These are phyloP conservation scores for Pseudomugil tenellus DNA, from an alignment of 2,797 vertebrate species.

Conservation along the genomic window DNA sequence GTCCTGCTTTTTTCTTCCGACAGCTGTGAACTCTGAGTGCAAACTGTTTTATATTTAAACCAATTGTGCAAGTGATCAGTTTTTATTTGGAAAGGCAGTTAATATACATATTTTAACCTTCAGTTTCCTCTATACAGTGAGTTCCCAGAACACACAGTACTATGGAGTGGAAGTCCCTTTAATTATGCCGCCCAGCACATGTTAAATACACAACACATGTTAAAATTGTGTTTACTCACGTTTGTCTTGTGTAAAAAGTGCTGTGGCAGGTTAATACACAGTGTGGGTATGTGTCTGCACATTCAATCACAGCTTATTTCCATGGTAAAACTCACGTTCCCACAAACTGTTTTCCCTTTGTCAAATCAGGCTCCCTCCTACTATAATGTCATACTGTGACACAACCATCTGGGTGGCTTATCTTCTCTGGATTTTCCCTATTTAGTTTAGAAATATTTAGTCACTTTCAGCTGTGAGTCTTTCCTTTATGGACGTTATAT, in stretches of 20 bases:
- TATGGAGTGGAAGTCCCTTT: constrained; percentile 5
- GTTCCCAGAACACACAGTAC: constrained; percentile 1
- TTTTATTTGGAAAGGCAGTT: background rate
- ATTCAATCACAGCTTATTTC: constrained; percentile 46
- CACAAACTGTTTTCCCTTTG: constrained; percentile 43
- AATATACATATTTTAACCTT: background rate
- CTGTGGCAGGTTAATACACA: constrained; percentile 14
- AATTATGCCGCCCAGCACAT: constrained; percentile 28
- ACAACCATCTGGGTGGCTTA: constrained; percentile 34
- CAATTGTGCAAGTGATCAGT: background rate
- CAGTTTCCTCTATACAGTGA: constrained; percentile 5
- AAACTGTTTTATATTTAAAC: background rate
- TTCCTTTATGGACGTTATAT: constrained; percentile 25
- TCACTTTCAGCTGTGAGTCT: constrained; percentile 18
- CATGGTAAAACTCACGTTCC: constrained; percentile 38
- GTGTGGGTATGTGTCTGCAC: constrained; percentile 17
- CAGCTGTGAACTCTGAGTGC: background rate
- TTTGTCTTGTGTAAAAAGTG: constrained; percentile 18
- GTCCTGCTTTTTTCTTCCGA: background rate
- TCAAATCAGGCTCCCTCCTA: constrained; percentile 37
- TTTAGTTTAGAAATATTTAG: constrained; percentile 37
- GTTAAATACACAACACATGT: constrained; percentile 25
- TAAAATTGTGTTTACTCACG: constrained; percentile 16
- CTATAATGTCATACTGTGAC: constrained; percentile 51
- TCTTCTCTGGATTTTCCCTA: constrained; percentile 27